Base-by-base conservation (phyloP, 2,113 vertebrate genomes). In the Trogon surrucura region DNA sequence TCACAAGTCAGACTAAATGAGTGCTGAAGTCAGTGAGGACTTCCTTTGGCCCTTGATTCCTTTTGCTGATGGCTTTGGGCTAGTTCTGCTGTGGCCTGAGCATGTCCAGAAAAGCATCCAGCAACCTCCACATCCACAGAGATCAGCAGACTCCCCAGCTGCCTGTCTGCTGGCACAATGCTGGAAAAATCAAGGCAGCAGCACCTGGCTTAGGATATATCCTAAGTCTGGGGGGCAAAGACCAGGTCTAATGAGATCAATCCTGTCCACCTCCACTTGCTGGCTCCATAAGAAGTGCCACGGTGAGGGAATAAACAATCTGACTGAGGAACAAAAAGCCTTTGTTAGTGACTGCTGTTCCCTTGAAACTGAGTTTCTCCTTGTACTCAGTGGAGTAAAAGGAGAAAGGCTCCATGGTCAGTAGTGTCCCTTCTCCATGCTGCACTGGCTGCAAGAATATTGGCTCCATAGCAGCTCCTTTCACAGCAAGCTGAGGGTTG, bases 121-220 rank as follows among this genome's bases (percentile, higher is more conserved):
- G 20, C 11, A 69, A 2, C 20, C 30, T 81, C 20, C 25, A 14
- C 0, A 10, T 30, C 38, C 22, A 54, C 2, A 2, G 58, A 88
- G 47, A 60, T 51, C 34, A 64, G 18, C 18, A 19, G 13, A 4
- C 9, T 90, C 19, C 23, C 8, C 58, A 57, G 41, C 6, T 32
- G 57, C 38, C 36, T 0, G 0, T 13, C 22, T 61, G 34, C 45
- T 73, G 64, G 60, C 41, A 29, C 17, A 48, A 5, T 23, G 32
- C 9, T 23, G 16, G 27, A 29, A 85, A 41, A 85, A 83, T 50
- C 19, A 71, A 36, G 26, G 57, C 53, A 69, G 56, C 36, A 51
- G 30, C 5, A 9, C 21, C 30, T 72, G 66, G 16, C 16, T 57
- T 64, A 50, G 38, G 18, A 11, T 41, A 41, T 41, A 41, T 9